Base-by-base conservation (phyloP, 2,888 invertebrate species). In the Sphinx pinastri region DNA sequence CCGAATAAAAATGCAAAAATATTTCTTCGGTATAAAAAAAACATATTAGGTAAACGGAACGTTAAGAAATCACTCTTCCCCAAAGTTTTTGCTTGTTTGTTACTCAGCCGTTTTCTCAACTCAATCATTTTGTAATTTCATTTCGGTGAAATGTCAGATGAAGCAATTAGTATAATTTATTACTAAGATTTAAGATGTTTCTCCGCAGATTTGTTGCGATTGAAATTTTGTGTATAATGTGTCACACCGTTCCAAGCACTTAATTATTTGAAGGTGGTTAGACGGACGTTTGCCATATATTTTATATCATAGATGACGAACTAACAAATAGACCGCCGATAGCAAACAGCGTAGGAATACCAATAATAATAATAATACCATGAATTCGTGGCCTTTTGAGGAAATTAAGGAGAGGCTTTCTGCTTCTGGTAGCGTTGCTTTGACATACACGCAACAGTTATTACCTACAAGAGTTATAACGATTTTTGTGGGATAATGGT, bases 61-160 rank as follows among this genome's bases (percentile, higher is more conserved):
- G 19, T 63, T 63, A 63, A 63, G 63, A 19, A 63, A 63, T 63
- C 49, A 63, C 19, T 63, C 49, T 49, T 63, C 19, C 58, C 5
- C 16, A 60, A 60, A 47, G 16, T 60, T 60, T 59, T 45, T 54
- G 54, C 38, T 58, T 58, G 25, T 45, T 60, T 60, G 60, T 47
- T 45, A 16, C 60, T n/a, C n/a, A 45, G 11, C 16, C 60, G 45
- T 11, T 47, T 16, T 12, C 47, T 16, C 60, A 16, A 59, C 38
- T 59, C 59, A 60, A 45, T 16, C 60, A 47, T 60, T 47, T 60
- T 60, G 45, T 60, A 60, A 60, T 60, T 47, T 45, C 45, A 47
- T 47, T 14, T 60, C 60, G 5, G 11, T 16, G 45, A 47, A 55
- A 60, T 60, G 60, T 31, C 58, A 13, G 14, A 38, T 13, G 38